These are phyloP conservation scores for Drosophila yooni DNA, from an alignment of 2,888 invertebrate species.

Conservation along the genomic window DNA sequence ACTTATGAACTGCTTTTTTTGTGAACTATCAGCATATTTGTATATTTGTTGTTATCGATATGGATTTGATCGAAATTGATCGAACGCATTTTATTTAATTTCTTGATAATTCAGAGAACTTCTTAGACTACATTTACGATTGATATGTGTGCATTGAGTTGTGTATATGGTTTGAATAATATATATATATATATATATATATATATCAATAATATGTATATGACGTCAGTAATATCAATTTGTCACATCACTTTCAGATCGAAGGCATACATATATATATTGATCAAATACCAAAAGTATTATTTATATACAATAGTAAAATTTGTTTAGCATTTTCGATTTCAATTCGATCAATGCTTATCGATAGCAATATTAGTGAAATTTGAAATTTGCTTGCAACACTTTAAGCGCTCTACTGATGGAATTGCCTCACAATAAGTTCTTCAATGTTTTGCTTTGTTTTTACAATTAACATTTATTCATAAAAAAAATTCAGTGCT, in stretches of 20 bases:
- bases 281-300: background rate
- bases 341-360: background rate
- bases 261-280: background rate
- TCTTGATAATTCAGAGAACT: background rate
- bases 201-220: background rate
- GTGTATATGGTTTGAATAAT: background rate
- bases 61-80: background rate
- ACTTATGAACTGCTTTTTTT: background rate
- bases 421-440: slow-evolving; percentile 1
- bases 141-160: background rate
- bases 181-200: too few species aligned
- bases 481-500: slow-evolving; percentile 45
- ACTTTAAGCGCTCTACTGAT: too few species aligned
- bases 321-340: background rate
- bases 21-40: background rate
- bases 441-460: background rate
- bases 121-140: background rate
- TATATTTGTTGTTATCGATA: background rate
- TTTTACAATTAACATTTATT: slow-evolving; percentile 35
- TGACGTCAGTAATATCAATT: background rate
- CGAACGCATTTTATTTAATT: background rate
- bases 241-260: background rate
- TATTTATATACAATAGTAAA: background rate
- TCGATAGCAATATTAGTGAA: background rate
- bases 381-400: too few species aligned